A percentile compares a stretch with the other conserved stretches of the same genome.
phyloP scores from a whole-genome alignment of 1,140 invertebrate species.

The Manduca sexta region DNA sequence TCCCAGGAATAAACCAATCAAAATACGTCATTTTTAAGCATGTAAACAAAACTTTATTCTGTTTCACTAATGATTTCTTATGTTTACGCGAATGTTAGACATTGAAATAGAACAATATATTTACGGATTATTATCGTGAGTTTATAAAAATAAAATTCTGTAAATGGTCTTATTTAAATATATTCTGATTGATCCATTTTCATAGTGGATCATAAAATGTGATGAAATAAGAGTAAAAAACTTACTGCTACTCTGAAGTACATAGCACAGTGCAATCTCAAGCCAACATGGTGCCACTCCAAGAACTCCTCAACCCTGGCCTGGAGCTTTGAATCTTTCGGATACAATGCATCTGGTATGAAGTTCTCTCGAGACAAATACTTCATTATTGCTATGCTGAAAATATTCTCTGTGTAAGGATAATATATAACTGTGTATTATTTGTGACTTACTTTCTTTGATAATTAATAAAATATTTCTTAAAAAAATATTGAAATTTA shows the following conservation, averaged over 20 bases:
- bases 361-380: slow-evolving; percentile 71
- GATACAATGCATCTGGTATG: slow-evolving; percentile 76
- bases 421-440: too few relatives aligned
- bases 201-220: slow-evolving; percentile 5
- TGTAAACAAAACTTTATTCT: too few relatives aligned
- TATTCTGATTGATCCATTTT: too few relatives aligned
- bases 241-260: slow-evolving; percentile 81
- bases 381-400: slow-evolving; percentile 80
- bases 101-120: too few relatives aligned
- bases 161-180: slow-evolving; percentile 5
- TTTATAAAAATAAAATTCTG: slow-evolving; percentile 12
- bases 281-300: slow-evolving; percentile 89
- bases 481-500: too few relatives aligned
- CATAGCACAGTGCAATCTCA: slow-evolving; percentile 78
- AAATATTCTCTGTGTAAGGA: slow-evolving; percentile 26
- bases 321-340: slow-evolving; percentile 78
- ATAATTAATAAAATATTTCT: too few relatives aligned
- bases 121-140: too few relatives aligned
- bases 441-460: too few relatives aligned
- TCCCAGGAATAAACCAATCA: too few relatives aligned
- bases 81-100: too few relatives aligned
- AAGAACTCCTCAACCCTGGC: slow-evolving; percentile 89
- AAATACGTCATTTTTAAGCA: too few relatives aligned
- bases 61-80: too few relatives aligned
- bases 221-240: neutral